These are phyloP conservation scores for Apaloderma vittatum DNA, from an alignment of 2,113 vertebrate species.

Conservation along the genomic window DNA sequence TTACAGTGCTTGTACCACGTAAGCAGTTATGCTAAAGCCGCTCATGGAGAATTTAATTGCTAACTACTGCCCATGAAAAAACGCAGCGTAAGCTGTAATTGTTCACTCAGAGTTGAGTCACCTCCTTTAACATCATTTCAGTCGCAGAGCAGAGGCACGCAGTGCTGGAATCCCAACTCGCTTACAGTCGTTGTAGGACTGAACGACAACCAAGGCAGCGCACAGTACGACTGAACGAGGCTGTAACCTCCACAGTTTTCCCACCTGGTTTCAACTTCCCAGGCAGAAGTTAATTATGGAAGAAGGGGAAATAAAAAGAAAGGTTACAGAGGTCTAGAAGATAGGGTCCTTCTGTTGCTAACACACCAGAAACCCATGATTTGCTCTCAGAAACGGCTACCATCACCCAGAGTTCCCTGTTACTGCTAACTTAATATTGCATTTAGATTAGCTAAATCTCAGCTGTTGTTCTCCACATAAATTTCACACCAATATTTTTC, in stretches of 20 bases:
- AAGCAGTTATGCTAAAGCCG: background rate
- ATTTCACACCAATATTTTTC: background rate
- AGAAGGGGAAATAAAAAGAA: background rate
- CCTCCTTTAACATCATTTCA: background rate
- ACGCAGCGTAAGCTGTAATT: background rate
- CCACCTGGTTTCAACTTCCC: background rate
- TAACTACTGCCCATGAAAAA: background rate
- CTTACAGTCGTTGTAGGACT: fast-evolving
- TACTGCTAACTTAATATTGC: background rate
- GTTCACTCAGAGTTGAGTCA: background rate
- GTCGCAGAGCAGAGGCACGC: background rate
- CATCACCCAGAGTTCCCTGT: background rate
- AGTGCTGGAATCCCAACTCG: background rate
- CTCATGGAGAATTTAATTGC: background rate
- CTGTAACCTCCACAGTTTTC: background rate
- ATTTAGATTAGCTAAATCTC: background rate
- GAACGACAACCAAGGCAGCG: background rate
- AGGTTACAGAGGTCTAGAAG: background rate
- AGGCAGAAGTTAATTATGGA: background rate
- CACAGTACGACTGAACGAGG: background rate
- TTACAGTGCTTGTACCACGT: background rate
- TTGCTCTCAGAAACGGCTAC: background rate
- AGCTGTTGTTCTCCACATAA: background rate
- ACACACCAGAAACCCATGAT: background rate
- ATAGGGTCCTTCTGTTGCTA: background rate